These are phyloP conservation scores for Parasteatoda lunata DNA, from an alignment of 2,888 invertebrate species.

Conservation along the genomic window DNA sequence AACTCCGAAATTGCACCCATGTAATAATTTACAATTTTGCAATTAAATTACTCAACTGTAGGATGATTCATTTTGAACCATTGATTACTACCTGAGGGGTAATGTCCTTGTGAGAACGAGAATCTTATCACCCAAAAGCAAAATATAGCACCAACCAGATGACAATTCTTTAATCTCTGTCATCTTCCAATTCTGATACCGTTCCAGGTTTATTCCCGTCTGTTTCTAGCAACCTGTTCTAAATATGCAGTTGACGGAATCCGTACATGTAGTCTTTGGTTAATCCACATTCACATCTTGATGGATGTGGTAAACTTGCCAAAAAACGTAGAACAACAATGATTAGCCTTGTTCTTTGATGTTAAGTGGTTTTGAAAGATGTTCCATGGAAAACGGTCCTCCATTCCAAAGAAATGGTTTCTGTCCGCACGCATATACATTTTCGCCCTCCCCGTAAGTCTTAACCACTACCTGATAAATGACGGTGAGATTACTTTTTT, in stretches of 20 bases:
- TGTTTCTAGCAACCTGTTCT: constrained; percentile 55
- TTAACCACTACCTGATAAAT: constrained; percentile 59
- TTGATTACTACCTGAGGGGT: constrained; percentile 10
- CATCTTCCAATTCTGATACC: constrained; percentile 57
- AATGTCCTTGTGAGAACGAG: constrained; percentile 35
- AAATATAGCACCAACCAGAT: constrained; percentile 28
- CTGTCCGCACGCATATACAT: constrained; percentile 57
- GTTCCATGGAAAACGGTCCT: constrained; percentile 57
- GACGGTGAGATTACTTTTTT: neutral
- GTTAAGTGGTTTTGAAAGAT: constrained; percentile 65
- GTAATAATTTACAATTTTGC: too few species aligned
- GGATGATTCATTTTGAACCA: too few species aligned
- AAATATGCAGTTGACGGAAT: constrained; percentile 62
- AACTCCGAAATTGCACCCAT: too few species aligned
- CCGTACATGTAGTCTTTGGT: constrained; percentile 43
- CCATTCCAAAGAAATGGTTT: constrained; percentile 55
- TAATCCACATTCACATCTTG: constrained; percentile 57
- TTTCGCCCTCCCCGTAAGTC: constrained; percentile 31
- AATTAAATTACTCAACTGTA: too few species aligned
- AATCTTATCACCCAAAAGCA: constrained; percentile 21
- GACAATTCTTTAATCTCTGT: constrained; percentile 55
- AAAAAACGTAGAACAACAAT: constrained; percentile 51
- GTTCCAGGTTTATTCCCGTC: constrained; percentile 61
- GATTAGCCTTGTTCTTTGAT: constrained; percentile 59
- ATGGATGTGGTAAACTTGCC: constrained; percentile 57